phyloP scores from a whole-genome alignment of 2,113 vertebrate genomes.

The Hippocampus abdominalis region DNA sequence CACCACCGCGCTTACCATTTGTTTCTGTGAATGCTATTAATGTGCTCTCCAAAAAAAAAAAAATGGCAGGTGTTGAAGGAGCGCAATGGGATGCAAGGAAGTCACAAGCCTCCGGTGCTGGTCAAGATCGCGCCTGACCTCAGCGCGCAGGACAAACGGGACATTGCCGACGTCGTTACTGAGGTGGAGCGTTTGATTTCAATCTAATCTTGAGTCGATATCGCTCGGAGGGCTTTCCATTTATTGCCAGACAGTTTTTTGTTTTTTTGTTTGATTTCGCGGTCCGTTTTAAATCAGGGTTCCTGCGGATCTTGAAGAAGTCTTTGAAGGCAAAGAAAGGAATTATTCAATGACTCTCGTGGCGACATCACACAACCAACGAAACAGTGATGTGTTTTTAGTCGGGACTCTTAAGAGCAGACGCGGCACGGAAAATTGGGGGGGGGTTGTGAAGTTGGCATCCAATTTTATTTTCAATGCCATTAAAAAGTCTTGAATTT shows the following conservation, averaged over 20 bases:
- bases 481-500: no score
- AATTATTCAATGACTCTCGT: no score
- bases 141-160: conserved; percentile 80
- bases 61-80: conserved; percentile 81
- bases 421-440: no score
- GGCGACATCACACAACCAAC: no score
- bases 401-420: no score
- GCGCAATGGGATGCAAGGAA: conserved; percentile 72
- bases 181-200: conserved; percentile 73
- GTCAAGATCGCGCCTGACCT: conserved; percentile 96
- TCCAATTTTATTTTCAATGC: no score
- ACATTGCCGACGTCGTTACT: conserved; percentile 82
- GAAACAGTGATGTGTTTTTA: no score
- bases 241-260: not conserved
- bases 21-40: not conserved
- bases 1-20: not conserved
- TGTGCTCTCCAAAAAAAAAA: not conserved
- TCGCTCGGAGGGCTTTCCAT: not conserved
- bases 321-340: no score
- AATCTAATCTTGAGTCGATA: not conserved
- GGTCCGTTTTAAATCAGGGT: no score
- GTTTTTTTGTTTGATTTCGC: not conserved
- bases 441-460: no score
- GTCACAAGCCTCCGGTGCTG: conserved; percentile 78
- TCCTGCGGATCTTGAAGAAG: no score